phyloP scores from a whole-genome alignment of 2,797 vertebrate species.

The Epinephelus malabaricus region DNA sequence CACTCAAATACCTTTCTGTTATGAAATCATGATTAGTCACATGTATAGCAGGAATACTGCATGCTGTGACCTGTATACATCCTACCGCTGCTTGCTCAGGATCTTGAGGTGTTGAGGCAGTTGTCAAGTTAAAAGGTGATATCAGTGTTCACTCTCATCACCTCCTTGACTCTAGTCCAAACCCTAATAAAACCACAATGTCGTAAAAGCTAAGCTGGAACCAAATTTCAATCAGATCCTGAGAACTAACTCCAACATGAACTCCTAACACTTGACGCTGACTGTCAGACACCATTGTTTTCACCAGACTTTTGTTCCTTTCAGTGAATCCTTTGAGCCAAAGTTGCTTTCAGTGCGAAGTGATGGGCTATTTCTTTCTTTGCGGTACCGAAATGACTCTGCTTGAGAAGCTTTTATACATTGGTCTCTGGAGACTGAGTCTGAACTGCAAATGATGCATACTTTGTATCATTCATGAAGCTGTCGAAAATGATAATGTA shows the following conservation, averaged over 20 bases:
- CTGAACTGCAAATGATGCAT: constrained; percentile 55
- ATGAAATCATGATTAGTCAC: too few species aligned
- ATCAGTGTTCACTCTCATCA: too few species aligned
- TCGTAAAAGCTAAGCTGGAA: neutral
- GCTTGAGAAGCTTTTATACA: constrained; percentile 51
- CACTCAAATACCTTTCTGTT: too few species aligned
- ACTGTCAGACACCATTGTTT: neutral
- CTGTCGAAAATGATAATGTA: constrained; percentile 62
- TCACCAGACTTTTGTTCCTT: constrained; percentile 25
- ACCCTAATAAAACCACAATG: neutral
- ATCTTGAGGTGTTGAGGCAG: too few species aligned
- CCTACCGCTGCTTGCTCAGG: too few species aligned
- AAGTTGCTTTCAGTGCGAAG: constrained; percentile 29
- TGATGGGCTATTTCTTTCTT: constrained; percentile 24
- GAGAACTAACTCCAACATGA: neutral
- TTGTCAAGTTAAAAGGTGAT: too few species aligned
- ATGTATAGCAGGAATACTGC: too few species aligned
- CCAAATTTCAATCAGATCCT: neutral
- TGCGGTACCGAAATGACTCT: constrained; percentile 33
- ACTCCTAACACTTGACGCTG: neutral
- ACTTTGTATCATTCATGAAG: constrained; percentile 50
- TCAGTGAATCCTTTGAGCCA: constrained; percentile 34
- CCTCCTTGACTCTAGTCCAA: too few species aligned
- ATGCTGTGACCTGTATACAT: too few species aligned
- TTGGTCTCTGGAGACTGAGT: constrained; percentile 45